Evolutionary conservation across 2,113 vertebrate species (phyloP), one percentile per base, ranked within the genome.

Genomic region (Aegotheles bennettii): DNA sequence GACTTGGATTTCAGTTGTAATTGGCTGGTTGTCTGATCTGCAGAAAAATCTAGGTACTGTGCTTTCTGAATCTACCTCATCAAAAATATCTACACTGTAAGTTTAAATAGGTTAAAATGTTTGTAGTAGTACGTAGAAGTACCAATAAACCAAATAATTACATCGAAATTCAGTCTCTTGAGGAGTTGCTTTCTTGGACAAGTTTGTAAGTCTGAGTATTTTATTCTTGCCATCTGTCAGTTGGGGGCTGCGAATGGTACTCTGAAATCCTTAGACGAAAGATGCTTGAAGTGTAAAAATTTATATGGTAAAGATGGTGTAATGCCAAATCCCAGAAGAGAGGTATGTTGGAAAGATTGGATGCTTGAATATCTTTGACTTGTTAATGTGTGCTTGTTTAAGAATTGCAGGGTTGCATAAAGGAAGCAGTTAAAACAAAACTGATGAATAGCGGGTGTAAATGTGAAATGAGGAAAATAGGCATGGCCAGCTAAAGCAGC

Each of bases 401-500:
- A 73, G 90, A 71, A 75, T 71, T 89, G 48, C 50, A 70, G 74
- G 26, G 10, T 54, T 89, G 64, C 24, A 14, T 84, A 80, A 73
- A 7, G 43, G 70, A 74, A 92, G 74, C 50, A 48, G 14, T 81
- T 75, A 26, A n/a, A 89, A 82, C 9, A 86, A 84, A 92, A 76
- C 43, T 38, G n/a, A 45, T 91, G 33, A 89, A 38, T 94, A 81
- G 14, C 38, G 54, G 51, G 40, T 56, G 19, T 90, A 78, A 90
- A 56, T 89, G 24, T 93, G 81, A 93, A 93, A 59, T 67, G 12
- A 61, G 29, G 89, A 84, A 91, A 93, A 57, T 88, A 73, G 88
- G 77, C 38, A 40, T 78, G 85, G 64, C 78, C 61, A 86, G 36
- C 75, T 95, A 86, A 94, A 94, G 65, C 73, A 84, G 40, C 76